These are phyloP conservation scores for Pteropus alecto DNA, from an alignment of 2,113 vertebrate species.

Conservation along the genomic window DNA sequence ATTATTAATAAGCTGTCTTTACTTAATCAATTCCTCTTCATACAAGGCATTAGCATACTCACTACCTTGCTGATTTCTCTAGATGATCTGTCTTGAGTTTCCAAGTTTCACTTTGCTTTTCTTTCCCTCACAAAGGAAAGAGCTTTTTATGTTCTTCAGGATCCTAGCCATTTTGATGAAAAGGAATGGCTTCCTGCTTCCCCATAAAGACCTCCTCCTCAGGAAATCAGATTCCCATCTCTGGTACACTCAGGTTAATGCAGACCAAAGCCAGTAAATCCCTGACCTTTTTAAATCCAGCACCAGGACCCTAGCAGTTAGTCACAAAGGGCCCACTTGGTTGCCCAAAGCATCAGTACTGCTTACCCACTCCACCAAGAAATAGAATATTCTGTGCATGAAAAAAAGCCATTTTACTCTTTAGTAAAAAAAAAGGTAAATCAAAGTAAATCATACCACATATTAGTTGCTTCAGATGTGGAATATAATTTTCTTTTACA, in stretches of 20 bases:
- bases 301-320: neutral
- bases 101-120: neutral
- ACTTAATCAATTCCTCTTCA: neutral
- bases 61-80: neutral
- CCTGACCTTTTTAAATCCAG: neutral
- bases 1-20: neutral
- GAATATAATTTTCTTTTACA: neutral
- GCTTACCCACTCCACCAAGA: neutral
- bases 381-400: neutral
- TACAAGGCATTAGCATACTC: neutral
- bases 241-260: neutral
- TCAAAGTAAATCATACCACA: neutral
- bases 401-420: neutral
- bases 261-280: neutral
- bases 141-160: neutral
- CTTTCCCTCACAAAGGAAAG: neutral
- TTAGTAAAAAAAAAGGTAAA: neutral
- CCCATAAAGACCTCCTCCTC: neutral
- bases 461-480: neutral
- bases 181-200: slow-evolving; percentile 8
- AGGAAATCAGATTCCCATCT: neutral
- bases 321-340: neutral
- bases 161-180: neutral
- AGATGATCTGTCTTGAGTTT: neutral
- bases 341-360: neutral